These are phyloP conservation scores for Phyllostomus discolor DNA, from an alignment of 2,113 vertebrate species.

Conservation along the genomic window DNA sequence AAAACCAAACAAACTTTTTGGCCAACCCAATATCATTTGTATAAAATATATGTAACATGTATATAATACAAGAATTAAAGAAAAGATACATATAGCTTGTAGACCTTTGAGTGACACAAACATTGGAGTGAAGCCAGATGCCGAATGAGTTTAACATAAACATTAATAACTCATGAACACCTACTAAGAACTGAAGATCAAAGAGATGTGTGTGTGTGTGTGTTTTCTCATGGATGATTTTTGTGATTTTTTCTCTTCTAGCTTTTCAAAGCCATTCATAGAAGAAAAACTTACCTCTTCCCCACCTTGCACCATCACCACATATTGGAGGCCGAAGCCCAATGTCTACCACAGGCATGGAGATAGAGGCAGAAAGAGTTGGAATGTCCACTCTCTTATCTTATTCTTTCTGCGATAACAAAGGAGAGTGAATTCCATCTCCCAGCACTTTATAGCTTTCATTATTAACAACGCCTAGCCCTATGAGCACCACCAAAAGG, in stretches of 20 bases:
- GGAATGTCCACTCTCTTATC: not conserved
- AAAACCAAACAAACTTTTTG: too few relatives aligned
- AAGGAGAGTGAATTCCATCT: not conserved
- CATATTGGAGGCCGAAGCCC: not conserved
- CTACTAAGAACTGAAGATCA: not conserved
- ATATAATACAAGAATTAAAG: not conserved
- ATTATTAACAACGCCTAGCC: not conserved
- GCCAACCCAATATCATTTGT: not conserved
- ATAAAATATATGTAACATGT: not conserved
- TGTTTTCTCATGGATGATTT: not conserved
- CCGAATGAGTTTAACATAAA: not conserved
- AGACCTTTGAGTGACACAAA: not conserved
- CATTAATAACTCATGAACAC: not conserved
- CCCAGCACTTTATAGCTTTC: not conserved
- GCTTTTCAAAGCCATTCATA: not conserved
- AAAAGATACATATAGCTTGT: not conserved
- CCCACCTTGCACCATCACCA: fast-evolving
- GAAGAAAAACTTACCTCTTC: not conserved
- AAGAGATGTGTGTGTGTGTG: not conserved
- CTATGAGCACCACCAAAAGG: not conserved
- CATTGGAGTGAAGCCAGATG: not conserved
- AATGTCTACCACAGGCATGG: not conserved
- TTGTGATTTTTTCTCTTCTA: not conserved
- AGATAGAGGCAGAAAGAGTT: not conserved
- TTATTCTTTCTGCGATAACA: not conserved